Evolutionary conservation across 2,888 invertebrate genomes (phyloP).

Genomic region (Idaea biselata): DNA sequence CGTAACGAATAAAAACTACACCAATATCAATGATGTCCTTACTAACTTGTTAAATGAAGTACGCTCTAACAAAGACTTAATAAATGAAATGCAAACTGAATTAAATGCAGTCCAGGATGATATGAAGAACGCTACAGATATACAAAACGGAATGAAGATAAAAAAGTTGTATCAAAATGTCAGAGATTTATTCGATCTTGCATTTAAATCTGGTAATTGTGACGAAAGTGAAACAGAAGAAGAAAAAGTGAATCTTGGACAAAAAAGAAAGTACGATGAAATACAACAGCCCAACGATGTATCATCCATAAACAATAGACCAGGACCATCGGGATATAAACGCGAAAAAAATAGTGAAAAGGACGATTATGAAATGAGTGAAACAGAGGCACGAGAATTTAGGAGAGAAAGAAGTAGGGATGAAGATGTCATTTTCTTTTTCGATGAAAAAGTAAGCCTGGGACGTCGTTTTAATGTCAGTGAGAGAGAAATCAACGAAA

Average conservation of each 20-base stretch:
- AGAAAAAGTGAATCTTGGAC: not conserved
- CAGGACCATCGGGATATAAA: too few relatives aligned
- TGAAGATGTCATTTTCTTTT: not conserved
- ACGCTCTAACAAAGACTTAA: not conserved
- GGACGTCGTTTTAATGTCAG: not conserved
- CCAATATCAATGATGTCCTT: not conserved
- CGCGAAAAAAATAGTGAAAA: too few relatives aligned
- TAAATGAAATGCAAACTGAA: not conserved
- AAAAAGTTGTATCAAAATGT: not conserved
- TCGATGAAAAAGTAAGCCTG: not conserved
- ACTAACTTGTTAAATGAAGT: not conserved
- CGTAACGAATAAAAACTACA: not conserved
- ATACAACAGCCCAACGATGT: too few relatives aligned
- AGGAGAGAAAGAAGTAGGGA: not conserved
- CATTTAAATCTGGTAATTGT: not conserved
- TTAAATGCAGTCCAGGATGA: not conserved
- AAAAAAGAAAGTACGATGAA: too few relatives aligned
- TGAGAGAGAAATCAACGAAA: not conserved
- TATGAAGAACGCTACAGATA: not conserved
- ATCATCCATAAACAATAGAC: too few relatives aligned
- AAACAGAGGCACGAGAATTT: too few relatives aligned
- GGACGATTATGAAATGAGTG: too few relatives aligned
- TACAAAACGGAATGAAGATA: not conserved
- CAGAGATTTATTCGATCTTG: not conserved
- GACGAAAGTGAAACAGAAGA: not conserved